Conservation (phyloP, 2,888 invertebrate species). For the Drosophila ustulata region DNA sequence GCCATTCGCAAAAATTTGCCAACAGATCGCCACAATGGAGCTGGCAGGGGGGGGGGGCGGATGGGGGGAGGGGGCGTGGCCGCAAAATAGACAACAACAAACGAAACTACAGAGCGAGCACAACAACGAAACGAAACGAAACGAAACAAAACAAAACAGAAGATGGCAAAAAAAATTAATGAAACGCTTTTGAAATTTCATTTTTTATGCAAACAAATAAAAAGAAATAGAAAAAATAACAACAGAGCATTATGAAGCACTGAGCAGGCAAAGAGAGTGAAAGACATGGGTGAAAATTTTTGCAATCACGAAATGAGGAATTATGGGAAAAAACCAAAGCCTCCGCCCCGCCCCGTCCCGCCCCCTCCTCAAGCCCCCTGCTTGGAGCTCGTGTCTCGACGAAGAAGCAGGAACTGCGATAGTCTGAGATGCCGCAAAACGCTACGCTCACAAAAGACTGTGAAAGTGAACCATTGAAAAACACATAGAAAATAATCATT, state of each 20-base stretch:
- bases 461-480: conserved; percentile 39
- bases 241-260: conserved; percentile 23
- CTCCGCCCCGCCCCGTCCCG: not conserved
- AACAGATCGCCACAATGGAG: conserved; percentile 32
- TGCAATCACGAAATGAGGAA: conserved; percentile 59
- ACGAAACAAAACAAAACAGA: conserved; percentile 17
- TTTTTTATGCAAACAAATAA: conserved; percentile 64
- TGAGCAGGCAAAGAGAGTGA: not conserved
- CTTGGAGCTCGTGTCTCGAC: conserved; percentile 11
- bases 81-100: conserved; percentile 44
- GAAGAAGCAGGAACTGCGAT: conserved; percentile 28
- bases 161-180: conserved; percentile 58
- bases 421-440: conserved; percentile 6
- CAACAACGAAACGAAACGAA: conserved; percentile 1
- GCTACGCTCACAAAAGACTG: conserved; percentile 19
- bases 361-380: not conserved
- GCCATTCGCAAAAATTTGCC: conserved; percentile 68
- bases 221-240: conserved; percentile 41
- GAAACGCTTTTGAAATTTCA: conserved; percentile 67
- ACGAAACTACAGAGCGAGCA: conserved; percentile 12
- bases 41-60: not conserved
- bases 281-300: conserved; percentile 57
- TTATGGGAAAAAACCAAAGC: conserved; percentile 53
- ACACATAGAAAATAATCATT: conserved; percentile 3
- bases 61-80: conserved; percentile 27